Percentiles rank a stretch among this genome's conserved stretches.
phyloP scores from a whole-genome alignment of 2,113 vertebrate species.

The Pelusios castaneus region DNA sequence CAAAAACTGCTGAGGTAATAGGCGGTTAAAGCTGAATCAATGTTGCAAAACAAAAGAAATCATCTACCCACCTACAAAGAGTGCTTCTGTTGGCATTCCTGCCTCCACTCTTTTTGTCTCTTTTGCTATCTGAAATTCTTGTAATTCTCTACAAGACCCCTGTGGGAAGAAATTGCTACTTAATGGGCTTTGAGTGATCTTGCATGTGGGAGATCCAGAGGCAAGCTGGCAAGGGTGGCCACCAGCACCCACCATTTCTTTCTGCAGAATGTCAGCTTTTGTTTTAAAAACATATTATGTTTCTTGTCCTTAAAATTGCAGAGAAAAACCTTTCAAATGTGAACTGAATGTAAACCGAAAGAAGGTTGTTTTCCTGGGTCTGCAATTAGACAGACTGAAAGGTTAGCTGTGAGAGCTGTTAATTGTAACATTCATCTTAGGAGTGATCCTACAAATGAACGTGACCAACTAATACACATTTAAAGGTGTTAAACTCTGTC shows the following conservation, averaged over 20 bases:
- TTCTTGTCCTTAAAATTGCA: neutral
- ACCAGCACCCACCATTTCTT: neutral
- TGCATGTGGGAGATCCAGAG: neutral
- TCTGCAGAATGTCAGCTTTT: neutral
- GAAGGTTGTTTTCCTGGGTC: neutral
- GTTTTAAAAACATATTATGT: neutral
- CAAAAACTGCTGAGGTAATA: neutral
- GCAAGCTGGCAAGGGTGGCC: neutral
- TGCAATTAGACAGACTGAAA: constrained; percentile 1
- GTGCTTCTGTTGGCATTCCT: neutral
- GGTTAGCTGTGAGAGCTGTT: neutral
- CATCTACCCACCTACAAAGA: constrained; percentile 18
- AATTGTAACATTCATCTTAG: neutral
- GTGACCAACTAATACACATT: constrained; percentile 6
- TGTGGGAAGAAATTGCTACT: neutral
- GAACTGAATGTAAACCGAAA: neutral
- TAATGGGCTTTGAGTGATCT: neutral
- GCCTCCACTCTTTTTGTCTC: neutral
- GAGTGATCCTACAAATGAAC: neutral
- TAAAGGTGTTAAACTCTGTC: neutral
- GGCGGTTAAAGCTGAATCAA: constrained; percentile 9
- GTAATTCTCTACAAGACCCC: neutral
- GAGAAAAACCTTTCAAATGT: constrained; percentile 13
- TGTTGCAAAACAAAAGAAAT: neutral
- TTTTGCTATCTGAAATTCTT: neutral